phyloP scores from a whole-genome alignment of 2,113 vertebrate species.

The Notiomystis cincta region DNA sequence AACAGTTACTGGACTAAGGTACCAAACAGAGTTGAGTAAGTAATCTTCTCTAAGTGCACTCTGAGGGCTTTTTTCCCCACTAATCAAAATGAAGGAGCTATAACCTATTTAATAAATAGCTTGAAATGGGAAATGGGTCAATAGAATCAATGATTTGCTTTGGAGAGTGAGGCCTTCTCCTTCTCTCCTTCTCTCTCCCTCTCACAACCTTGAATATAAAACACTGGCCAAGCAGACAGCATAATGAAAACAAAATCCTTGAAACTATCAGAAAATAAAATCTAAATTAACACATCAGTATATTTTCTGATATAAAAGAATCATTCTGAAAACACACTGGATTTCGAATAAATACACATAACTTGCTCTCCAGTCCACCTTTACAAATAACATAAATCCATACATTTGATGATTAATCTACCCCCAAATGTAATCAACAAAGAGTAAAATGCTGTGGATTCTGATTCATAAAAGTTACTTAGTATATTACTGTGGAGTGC shows the following conservation, averaged over 20 bases:
- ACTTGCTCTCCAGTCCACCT: not conserved
- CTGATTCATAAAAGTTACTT: not conserved
- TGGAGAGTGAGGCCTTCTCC: not conserved
- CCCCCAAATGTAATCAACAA: not conserved
- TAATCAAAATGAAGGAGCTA: constrained; percentile 58
- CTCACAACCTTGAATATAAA: constrained; percentile 44
- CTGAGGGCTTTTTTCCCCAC: not conserved
- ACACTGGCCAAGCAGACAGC: constrained; percentile 16
- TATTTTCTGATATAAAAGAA: constrained; percentile 42
- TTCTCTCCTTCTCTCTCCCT: not conserved
- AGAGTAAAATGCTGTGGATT: not conserved
- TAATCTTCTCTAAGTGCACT: constrained; percentile 59
- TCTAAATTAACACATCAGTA: constrained; percentile 31
- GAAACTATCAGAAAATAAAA: constrained; percentile 46
- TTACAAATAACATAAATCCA: constrained; percentile 20
- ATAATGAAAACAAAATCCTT: constrained; percentile 62
- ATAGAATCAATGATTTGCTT: constrained; percentile 53
- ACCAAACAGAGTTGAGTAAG: constrained; percentile 8
- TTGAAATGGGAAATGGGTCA: constrained; percentile 34
- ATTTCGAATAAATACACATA: constrained; percentile 15
- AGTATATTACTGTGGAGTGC: not conserved
- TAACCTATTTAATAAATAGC: constrained; percentile 57
- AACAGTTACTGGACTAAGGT: not conserved
- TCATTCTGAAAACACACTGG: constrained; percentile 8
- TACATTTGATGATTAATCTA: not conserved